A percentile compares a stretch with the other conserved stretches of the same genome.
These are phyloP conservation scores for Malacosoma neustria DNA, from an alignment of 2,888 invertebrate species.

Conservation along the genomic window DNA sequence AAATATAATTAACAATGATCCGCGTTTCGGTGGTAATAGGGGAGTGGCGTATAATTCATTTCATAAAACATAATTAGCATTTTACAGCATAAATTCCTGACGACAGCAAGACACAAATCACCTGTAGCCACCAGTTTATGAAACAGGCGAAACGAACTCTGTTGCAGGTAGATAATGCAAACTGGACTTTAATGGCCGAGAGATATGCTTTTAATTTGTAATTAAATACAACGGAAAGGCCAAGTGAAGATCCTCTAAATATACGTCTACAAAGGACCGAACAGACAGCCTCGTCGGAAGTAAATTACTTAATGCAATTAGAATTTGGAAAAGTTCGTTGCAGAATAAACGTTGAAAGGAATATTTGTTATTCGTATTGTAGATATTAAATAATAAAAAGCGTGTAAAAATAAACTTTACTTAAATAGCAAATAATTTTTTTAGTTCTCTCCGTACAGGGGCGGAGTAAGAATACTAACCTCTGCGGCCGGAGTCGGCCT, in stretches of 20 bases:
- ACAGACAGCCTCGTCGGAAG: conserved; percentile 37
- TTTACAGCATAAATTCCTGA: conserved; percentile 8
- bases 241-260: conserved; percentile 35
- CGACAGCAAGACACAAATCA: conserved; percentile 2
- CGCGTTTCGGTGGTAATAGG: no score
- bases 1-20: no score
- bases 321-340: conserved; percentile 35
- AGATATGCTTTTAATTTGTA: conserved; percentile 40
- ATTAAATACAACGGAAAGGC: conserved; percentile 36
- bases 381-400: no score
- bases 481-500: no score
- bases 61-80: neutral
- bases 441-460: no score
- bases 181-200: conserved; percentile 39
- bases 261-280: conserved; percentile 36
- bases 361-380: conserved; percentile 12
- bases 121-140: conserved; percentile 7
- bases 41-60: no score
- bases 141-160: conserved; percentile 15
- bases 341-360: conserved; percentile 21
- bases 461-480: no score
- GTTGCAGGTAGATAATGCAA: conserved; percentile 29
- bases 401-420: no score
- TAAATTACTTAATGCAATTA: conserved; percentile 53
- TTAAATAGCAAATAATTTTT: no score